Conservation (phyloP, 1,140 invertebrate species). For the Achroia grisella region DNA sequence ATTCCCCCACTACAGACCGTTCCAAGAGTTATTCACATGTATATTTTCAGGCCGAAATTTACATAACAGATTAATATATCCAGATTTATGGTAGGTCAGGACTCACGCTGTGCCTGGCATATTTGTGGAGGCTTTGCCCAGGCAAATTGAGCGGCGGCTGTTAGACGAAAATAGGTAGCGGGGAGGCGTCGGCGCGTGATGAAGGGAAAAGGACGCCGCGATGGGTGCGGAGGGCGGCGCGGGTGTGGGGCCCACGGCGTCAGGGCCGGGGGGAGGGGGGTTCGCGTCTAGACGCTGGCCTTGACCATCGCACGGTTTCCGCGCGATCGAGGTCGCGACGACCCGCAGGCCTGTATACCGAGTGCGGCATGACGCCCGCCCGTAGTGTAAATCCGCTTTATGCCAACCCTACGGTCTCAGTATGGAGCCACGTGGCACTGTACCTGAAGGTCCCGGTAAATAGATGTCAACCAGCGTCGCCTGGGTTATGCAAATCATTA, state of each 20-base stretch:
- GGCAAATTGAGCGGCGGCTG: constrained; percentile 49
- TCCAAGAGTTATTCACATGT: no score
- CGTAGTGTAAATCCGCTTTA: neutral
- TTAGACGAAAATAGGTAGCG: constrained; percentile 49
- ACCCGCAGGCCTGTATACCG: constrained; percentile 53
- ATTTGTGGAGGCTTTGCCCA: constrained; percentile 32
- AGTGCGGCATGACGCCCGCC: constrained; percentile 22
- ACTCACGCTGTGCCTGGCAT: neutral
- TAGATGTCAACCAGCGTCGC: no score
- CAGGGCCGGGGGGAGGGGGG: constrained; percentile 24
- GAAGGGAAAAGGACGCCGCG: constrained; percentile 12
- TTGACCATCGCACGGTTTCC: constrained; percentile 64
- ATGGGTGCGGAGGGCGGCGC: constrained; percentile 6
- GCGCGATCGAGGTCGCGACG: constrained; percentile 51
- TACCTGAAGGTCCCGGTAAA: no score
- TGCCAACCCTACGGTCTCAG: neutral
- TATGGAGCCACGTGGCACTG: no score
- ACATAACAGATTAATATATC: no score
- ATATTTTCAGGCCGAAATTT: no score
- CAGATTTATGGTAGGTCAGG: neutral
- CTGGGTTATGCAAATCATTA: no score
- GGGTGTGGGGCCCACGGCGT: constrained; percentile 11
- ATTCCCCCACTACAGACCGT: no score
- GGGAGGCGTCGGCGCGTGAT: constrained; percentile 17
- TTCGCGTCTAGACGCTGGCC: constrained; percentile 65